These are phyloP conservation scores for Aspidapion aeneum DNA, from an alignment of 2,888 invertebrate genomes.

Conservation along the genomic window DNA sequence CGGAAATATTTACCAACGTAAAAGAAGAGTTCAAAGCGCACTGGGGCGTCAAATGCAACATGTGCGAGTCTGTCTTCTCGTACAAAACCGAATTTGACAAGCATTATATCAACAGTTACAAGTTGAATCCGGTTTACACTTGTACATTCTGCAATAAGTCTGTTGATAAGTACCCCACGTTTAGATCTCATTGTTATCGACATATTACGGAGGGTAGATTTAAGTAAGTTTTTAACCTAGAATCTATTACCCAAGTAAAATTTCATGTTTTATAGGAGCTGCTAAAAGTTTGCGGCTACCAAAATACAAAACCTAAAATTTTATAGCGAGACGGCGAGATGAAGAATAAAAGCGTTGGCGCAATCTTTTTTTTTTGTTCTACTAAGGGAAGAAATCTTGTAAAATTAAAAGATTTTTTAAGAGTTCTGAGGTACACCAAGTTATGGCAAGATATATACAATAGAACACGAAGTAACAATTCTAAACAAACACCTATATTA, in stretches of 20 bases:
- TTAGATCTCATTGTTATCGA: conserved; percentile 55
- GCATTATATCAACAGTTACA: conserved; percentile 48
- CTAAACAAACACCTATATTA: too few species aligned
- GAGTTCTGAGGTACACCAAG: too few species aligned
- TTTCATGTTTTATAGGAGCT: too few species aligned
- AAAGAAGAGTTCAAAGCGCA: conserved; percentile 46
- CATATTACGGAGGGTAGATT: conserved; percentile 56
- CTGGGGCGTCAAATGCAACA: conserved; percentile 55
- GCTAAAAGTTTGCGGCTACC: too few species aligned
- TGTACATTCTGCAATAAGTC: conserved; percentile 57
- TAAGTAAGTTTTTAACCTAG: conserved; percentile 48
- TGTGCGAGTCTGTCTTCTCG: conserved; percentile 52
- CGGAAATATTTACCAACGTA: conserved; percentile 49
- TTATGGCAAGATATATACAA: too few species aligned
- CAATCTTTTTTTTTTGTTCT: too few species aligned
- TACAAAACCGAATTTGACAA: conserved; percentile 53
- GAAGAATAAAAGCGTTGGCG: too few species aligned
- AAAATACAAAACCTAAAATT: too few species aligned
- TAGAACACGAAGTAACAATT: too few species aligned
- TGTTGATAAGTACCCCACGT: conserved; percentile 53
- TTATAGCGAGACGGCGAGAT: too few species aligned
- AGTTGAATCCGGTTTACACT: conserved; percentile 52
- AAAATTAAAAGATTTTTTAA: too few species aligned
- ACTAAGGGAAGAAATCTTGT: too few species aligned
- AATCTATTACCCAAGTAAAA: conserved; percentile 10